Evolutionary conservation across 1,140 invertebrate genomes (phyloP).

Genomic region (Macrobrachium rosenbergii): DNA sequence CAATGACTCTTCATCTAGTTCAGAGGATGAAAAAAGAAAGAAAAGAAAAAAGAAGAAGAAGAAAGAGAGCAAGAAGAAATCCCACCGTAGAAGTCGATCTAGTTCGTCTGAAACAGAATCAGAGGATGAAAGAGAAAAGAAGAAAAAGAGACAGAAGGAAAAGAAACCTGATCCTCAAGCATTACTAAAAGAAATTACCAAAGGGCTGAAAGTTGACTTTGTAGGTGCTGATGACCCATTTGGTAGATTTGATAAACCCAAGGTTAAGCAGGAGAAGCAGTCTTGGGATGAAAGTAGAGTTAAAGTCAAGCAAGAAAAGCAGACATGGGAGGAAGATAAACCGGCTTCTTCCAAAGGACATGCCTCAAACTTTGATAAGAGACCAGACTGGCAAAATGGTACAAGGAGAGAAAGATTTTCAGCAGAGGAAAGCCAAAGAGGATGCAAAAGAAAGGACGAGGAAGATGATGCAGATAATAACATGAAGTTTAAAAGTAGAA

Average conservation of each 20-base stretch:
- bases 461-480: background rate
- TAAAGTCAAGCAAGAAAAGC: background rate
- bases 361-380: no score
- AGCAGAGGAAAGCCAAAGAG: no score
- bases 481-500: background rate
- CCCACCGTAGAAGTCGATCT: conserved; percentile 13
- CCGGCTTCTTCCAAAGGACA: no score
- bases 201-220: conserved; percentile 63
- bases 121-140: conserved; percentile 29
- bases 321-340: background rate
- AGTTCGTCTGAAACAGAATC: conserved; percentile 38
- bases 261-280: conserved; percentile 31
- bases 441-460: background rate
- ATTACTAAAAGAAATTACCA: conserved; percentile 62
- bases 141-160: conserved; percentile 38
- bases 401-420: no score
- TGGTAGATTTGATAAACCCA: conserved; percentile 7
- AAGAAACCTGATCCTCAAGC: conserved; percentile 56
- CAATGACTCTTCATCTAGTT: conserved; percentile 65
- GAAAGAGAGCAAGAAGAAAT: conserved; percentile 38
- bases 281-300: conserved; percentile 17
- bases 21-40: conserved; percentile 66
- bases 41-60: conserved; percentile 63
- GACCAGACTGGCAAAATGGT: no score
- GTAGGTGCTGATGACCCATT: conserved; percentile 56